Evolutionary conservation across 2,888 invertebrate genomes (phyloP).

Genomic region (Diaprepes abbreviatus): DNA sequence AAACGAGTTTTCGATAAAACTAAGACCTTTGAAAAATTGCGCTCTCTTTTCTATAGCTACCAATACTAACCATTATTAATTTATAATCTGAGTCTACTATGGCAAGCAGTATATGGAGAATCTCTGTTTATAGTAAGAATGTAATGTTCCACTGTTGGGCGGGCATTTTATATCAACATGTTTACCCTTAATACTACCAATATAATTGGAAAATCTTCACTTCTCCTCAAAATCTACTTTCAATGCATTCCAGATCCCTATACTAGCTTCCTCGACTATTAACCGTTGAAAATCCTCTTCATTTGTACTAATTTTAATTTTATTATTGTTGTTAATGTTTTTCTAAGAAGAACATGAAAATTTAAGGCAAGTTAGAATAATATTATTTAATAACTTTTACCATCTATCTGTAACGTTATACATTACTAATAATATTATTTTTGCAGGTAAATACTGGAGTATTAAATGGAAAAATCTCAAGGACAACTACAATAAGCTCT

Average conservation of each 20-base stretch:
- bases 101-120: slow-evolving; percentile 17
- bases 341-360: too few species aligned
- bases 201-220: slow-evolving; percentile 14
- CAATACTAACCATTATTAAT: slow-evolving; percentile 12
- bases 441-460: slow-evolving; percentile 27
- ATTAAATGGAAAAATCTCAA: slow-evolving; percentile 21
- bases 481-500: slow-evolving; percentile 19
- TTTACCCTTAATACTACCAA: too few species aligned
- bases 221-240: slow-evolving; percentile 6
- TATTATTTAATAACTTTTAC: too few species aligned
- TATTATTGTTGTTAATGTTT: too few species aligned
- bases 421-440: too few species aligned
- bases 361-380: too few species aligned
- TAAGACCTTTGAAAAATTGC: slow-evolving; percentile 16
- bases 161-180: slow-evolving; percentile 11
- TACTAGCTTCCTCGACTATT: slow-evolving; percentile 23
- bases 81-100: slow-evolving; percentile 15
- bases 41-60: slow-evolving; percentile 6
- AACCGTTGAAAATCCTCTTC: too few species aligned
- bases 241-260: slow-evolving; percentile 29
- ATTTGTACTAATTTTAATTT: too few species aligned
- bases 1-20: slow-evolving; percentile 4
- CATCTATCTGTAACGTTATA: too few species aligned
- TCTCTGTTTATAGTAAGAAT: slow-evolving; percentile 26
- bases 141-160: slow-evolving; percentile 18